Evolutionary conservation across 2,888 invertebrate genomes (phyloP).

Genomic region (Tridacna crocea): DNA sequence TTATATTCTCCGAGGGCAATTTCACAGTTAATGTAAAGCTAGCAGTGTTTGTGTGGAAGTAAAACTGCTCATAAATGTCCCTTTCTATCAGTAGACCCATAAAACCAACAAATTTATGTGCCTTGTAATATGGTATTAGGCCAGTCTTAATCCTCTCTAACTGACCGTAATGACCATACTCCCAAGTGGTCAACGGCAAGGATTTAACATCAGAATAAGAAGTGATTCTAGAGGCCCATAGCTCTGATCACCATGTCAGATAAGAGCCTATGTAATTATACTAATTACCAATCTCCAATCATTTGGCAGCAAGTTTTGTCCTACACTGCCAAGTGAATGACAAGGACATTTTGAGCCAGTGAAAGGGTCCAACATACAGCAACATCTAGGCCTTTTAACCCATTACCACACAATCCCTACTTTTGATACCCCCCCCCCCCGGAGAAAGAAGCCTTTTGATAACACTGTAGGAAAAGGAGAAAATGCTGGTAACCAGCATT

Average conservation of each 20-base stretch:
- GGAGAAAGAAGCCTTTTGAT: too few relatives aligned
- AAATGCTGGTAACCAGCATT: not conserved
- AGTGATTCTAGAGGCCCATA: not conserved
- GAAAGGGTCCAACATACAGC: too few relatives aligned
- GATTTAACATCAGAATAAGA: not conserved
- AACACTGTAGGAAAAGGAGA: too few relatives aligned
- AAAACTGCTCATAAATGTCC: slow-evolving; percentile 21
- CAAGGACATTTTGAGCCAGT: too few relatives aligned
- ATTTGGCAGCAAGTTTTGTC: too few relatives aligned
- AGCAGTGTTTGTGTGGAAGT: slow-evolving; percentile 13
- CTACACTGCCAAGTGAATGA: too few relatives aligned
- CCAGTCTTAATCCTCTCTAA: not conserved
- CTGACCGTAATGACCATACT: not conserved
- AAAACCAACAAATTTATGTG: slow-evolving; percentile 9
- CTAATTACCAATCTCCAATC: not conserved
- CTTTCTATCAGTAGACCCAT: not conserved
- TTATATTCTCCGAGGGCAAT: not conserved
- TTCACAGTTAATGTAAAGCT: slow-evolving; percentile 4
- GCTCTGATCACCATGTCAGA: slow-evolving; percentile 3
- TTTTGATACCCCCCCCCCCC: too few relatives aligned
- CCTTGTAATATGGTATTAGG: not conserved
- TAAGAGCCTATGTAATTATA: not conserved
- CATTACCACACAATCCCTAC: too few relatives aligned
- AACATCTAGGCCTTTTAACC: too few relatives aligned
- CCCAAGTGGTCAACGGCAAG: not conserved